A percentile compares a stretch with the other conserved stretches of the same genome.
These are phyloP conservation scores for Dendrophyllia cribrosa DNA, from an alignment of 64 coral and sea anemone species.

Conservation along the genomic window DNA sequence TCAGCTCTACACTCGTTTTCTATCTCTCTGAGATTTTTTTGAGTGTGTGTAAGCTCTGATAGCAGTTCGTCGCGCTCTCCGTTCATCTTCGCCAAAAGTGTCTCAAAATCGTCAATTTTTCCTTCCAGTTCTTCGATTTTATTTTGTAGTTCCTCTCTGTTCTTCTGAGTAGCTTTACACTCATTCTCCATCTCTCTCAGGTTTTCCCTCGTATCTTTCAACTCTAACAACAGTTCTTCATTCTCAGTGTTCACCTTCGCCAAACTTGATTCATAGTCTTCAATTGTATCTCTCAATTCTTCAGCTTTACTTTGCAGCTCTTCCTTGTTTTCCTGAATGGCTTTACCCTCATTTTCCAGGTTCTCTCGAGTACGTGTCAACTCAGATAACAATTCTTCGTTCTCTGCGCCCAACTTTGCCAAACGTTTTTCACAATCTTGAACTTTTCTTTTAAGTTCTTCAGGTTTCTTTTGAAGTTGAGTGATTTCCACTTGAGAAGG, in stretches of 20 bases:
- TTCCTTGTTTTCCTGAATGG: background rate
- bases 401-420: background rate
- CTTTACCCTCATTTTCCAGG: background rate
- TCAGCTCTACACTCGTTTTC: slow-evolving; percentile 6
- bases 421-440: background rate
- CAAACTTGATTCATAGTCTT: slow-evolving; percentile 57
- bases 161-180: background rate
- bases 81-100: slow-evolving; percentile 19
- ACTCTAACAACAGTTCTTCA: background rate
- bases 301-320: background rate
- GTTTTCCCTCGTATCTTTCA: background rate
- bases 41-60: slow-evolving; percentile 51
- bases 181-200: slow-evolving; percentile 5
- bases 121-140: slow-evolving; percentile 63
- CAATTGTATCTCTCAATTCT: slow-evolving; percentile 46
- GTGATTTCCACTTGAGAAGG: background rate
- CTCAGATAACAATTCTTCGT: background rate
- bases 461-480: background rate
- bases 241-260: slow-evolving; percentile 9
- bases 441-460: background rate
- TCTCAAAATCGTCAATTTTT: slow-evolving; percentile 52
- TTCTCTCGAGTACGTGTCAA: background rate
- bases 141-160: background rate
- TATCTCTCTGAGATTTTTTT: slow-evolving; percentile 27
- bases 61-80: slow-evolving; percentile 62